Evolutionary conservation across 2,113 vertebrate genomes (phyloP), one percentile per base, ranked within the genome.

Genomic region (Cinclus cinclus): DNA sequence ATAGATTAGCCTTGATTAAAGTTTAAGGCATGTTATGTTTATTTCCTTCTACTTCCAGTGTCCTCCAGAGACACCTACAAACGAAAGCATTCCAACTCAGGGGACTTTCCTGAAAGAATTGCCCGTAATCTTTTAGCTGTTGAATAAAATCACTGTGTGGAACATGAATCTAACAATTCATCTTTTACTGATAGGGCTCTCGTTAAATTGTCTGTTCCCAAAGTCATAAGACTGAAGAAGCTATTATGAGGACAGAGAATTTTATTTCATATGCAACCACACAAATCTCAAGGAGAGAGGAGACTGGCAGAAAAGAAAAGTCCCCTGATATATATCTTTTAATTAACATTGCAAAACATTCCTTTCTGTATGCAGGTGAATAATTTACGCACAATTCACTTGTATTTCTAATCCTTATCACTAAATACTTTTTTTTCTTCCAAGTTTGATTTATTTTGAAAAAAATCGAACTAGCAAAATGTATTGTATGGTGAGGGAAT

Each of bases 321-420:
- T 74, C 60, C 52, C 76, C 83, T 90, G 94, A 95, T 96, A 80
- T 9, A 2, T 63, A 96, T 97, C 92, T 94, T 94, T 93, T 93
- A 96, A 97, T 96, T 95, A 96, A 96, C 88, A 86, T 5, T 50
- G 79, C 62, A 71, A 95, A 95, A 90, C 88, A 87, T 60, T 82
- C 44, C 25, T 89, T 93, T 90, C 41, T 56, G 56, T 74, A 37
- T 42, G 55, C 64, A 62, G 67, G 81, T 89, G 91, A 92, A 65
- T 92, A 44, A 42, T 74, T 95, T 86, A 75, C 23, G 5, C 30
- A 76, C 62, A 88, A 77, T 62, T 95, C 78, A 79, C 58, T 87
- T 85, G 85, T 78, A 69, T 68, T 93, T 78, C 68, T 94, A 91
- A 65, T 81, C 50, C 68, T 94, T 84, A 92, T 82, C 93, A 75